These are phyloP conservation scores for Podabrus alpinus DNA, from an alignment of 2,888 invertebrate genomes.

Conservation along the genomic window DNA sequence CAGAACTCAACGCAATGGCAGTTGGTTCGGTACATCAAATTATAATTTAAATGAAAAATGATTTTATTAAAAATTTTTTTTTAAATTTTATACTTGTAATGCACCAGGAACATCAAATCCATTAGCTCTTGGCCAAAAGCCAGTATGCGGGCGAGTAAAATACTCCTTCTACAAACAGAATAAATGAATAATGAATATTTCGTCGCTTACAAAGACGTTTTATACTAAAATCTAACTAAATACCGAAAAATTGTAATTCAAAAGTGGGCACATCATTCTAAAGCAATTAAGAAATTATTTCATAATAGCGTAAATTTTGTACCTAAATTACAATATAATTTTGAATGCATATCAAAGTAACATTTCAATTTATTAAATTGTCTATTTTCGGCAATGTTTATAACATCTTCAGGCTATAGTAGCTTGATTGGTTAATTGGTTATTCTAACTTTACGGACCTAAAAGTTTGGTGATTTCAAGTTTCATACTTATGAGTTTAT, in stretches of 20 bases:
- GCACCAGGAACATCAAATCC: slow-evolving; percentile 21
- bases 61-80: neutral
- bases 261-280: neutral
- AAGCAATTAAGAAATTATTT: neutral
- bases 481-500: neutral
- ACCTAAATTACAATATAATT: neutral
- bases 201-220: slow-evolving; percentile 3
- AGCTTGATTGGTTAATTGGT: neutral
- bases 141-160: slow-evolving; percentile 23
- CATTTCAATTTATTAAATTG: neutral
- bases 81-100: neutral
- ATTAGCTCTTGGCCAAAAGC: slow-evolving; percentile 25
- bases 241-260: neutral
- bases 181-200: slow-evolving; percentile 12
- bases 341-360: neutral
- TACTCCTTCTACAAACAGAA: slow-evolving; percentile 14
- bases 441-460: neutral
- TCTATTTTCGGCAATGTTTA: neutral
- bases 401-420: neutral
- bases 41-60: neutral
- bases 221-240: neutral
- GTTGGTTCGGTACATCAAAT: neutral
- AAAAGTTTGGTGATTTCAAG: neutral
- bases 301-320: neutral
- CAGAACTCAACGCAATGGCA: neutral